Base-by-base conservation (phyloP, 1,140 invertebrate species). In the Eciton burchellii region DNA sequence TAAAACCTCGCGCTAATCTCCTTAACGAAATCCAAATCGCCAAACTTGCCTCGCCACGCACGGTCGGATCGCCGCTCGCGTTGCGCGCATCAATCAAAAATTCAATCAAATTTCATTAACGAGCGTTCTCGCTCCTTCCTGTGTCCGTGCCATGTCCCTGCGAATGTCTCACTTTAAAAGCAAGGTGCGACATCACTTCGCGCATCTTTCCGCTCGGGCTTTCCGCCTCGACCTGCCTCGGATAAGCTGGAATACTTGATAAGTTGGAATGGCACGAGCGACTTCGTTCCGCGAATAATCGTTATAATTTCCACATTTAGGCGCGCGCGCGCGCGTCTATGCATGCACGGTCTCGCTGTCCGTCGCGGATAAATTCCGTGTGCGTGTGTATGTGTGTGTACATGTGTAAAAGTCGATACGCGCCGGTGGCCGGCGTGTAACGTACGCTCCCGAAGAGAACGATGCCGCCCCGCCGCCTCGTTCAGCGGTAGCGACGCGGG, bases 231-330 rank as follows among this genome's bases (percentile, higher is more conserved):
- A 29, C n/a, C 43, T n/a, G 63, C 26, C n/a, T 19, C 26, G 16
- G 45, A 26, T 24, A n/a, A 43, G 49, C 35, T 68, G 12, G 19
- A 57, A 70, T 19, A 43, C 29, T 41, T 14, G 49, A 56, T 21
- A 35, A 2, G 35, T 35, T 6, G 35, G 35, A 70, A 68, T 68
- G 41, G 35, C 45, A 65, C 73, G 59, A 65, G 26, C 74, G 54
- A 35, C 6, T 79, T 79, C 35, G 74, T 63, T 68, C 63, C 35
- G 35, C 49, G 74, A 57, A 79, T 35, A 57, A 79, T 35, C 74
- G 74, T 81, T 81, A 81, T 63, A 73, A 81, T 62, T 81, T 72
- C 79, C 59, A 68, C 54, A 59, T 59, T 74, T 59, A 81, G 54
- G 62, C 70, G 70, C 70, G 79, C 70, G 47, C 68, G 68, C 47